Evolutionary conservation across 2,888 invertebrate genomes (phyloP).

Genomic region (Ormyrus thymus): DNA sequence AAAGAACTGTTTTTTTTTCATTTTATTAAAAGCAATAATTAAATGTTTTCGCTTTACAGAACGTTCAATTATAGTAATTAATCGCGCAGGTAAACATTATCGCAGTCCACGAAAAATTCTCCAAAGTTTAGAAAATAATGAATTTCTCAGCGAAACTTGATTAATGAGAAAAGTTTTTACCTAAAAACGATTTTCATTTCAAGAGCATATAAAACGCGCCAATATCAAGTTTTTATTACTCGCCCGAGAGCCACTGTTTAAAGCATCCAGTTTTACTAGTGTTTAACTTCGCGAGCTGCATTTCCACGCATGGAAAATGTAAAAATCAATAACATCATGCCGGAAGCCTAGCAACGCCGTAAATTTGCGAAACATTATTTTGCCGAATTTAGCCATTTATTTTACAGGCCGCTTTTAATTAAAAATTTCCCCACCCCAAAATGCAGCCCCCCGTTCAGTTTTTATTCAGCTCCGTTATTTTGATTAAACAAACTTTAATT

Average conservation of each 20-base stretch:
- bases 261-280: slow-evolving; percentile 53
- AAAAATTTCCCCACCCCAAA: slow-evolving; percentile 22
- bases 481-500: not conserved
- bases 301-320: slow-evolving; percentile 45
- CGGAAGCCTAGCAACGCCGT: not conserved
- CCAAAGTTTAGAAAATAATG: slow-evolving; percentile 5
- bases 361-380: slow-evolving; percentile 28
- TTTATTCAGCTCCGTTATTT: too few species aligned
- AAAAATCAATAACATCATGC: slow-evolving; percentile 47
- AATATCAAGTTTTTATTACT: slow-evolving; percentile 53
- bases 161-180: slow-evolving; percentile 50
- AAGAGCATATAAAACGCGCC: slow-evolving; percentile 46
- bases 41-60: too few species aligned
- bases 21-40: too few species aligned
- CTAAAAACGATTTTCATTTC: slow-evolving; percentile 46
- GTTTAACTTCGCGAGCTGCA: slow-evolving; percentile 40
- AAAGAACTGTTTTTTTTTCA: not conserved
- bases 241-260: slow-evolving; percentile 44
- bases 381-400: not conserved
- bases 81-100: not conserved
- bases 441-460: not conserved
- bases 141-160: slow-evolving; percentile 28
- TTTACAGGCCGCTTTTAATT: slow-evolving; percentile 11
- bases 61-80: too few species aligned
- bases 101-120: not conserved